Percentiles rank a stretch among this genome's conserved stretches.
Conservation (phyloP, 2,888 invertebrate genomes). For the Polietes domitor region DNA sequence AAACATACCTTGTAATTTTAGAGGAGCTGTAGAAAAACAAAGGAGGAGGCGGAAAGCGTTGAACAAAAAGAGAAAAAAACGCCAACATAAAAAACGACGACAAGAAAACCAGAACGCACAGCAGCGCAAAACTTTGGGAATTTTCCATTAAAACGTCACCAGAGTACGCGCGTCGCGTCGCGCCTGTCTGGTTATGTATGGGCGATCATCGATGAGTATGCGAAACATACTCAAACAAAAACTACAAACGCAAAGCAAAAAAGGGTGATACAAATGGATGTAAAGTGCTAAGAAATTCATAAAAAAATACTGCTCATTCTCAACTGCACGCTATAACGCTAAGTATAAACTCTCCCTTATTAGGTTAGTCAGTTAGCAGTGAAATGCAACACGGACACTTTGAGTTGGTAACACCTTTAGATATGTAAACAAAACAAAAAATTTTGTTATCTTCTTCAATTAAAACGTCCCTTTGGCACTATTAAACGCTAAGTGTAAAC, state of each 20-base stretch:
- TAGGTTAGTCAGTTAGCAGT: no score
- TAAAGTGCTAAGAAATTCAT: no score
- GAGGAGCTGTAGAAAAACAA: neutral
- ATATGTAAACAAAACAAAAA: no score
- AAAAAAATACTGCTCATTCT: no score
- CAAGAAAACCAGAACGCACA: conserved; percentile 50
- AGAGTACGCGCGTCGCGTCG: conserved; percentile 50
- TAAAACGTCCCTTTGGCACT: no score
- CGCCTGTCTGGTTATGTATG: conserved; percentile 35
- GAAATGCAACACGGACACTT: no score
- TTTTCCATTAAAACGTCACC: conserved; percentile 68
- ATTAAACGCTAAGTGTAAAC: no score
- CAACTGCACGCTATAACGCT: no score
- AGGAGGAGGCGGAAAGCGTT: neutral
- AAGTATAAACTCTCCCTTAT: no score
- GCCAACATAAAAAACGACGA: conserved; percentile 37
- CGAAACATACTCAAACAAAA: conserved; percentile 7
- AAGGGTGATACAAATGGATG: conserved; percentile 39
- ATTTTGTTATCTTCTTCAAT: no score
- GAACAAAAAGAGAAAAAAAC: conserved; percentile 25
- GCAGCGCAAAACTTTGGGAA: conserved; percentile 67
- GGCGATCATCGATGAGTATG: conserved; percentile 38
- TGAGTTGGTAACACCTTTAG: no score
- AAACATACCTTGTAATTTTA: conserved; percentile 7
- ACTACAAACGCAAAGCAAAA: conserved; percentile 27